Conservation (phyloP, 2,797 vertebrate species). For the Ibycter americanus region DNA sequence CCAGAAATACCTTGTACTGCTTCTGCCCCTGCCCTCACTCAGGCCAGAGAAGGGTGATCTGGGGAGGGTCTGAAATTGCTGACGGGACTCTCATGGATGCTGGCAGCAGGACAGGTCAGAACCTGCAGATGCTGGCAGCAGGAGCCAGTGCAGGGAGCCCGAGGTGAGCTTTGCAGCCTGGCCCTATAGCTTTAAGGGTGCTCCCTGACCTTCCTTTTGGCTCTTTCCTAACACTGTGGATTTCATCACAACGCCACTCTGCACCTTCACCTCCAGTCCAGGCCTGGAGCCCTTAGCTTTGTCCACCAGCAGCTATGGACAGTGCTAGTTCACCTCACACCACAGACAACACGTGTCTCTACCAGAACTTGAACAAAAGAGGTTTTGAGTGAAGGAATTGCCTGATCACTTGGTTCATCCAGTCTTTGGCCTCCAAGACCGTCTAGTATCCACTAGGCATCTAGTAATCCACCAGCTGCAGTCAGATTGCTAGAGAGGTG, state of each 20-base stretch:
- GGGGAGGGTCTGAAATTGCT: neutral
- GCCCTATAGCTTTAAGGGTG: neutral
- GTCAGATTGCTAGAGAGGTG: neutral
- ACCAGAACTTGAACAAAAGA: neutral
- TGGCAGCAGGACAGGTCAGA: neutral
- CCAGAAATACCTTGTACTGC: neutral
- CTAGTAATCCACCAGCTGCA: too few species aligned
- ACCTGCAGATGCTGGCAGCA: neutral
- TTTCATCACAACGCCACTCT: neutral
- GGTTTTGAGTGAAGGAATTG: neutral
- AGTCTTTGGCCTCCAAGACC: neutral
- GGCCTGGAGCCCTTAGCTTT: neutral
- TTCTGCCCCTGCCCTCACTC: neutral
- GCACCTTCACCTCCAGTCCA: neutral
- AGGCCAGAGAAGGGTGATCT: neutral
- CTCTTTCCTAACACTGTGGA: neutral
- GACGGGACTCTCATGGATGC: neutral
- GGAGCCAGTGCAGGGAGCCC: neutral
- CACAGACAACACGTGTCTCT: neutral
- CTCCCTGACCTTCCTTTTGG: rapidly evolving
- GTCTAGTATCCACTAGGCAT: too few species aligned
- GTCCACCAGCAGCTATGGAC: neutral
- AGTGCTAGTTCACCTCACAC: neutral
- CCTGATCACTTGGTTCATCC: neutral
- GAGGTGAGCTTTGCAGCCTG: neutral